Evolutionary conservation across 2,113 vertebrate genomes (phyloP).

Genomic region (Cephalopterus ornatus): DNA sequence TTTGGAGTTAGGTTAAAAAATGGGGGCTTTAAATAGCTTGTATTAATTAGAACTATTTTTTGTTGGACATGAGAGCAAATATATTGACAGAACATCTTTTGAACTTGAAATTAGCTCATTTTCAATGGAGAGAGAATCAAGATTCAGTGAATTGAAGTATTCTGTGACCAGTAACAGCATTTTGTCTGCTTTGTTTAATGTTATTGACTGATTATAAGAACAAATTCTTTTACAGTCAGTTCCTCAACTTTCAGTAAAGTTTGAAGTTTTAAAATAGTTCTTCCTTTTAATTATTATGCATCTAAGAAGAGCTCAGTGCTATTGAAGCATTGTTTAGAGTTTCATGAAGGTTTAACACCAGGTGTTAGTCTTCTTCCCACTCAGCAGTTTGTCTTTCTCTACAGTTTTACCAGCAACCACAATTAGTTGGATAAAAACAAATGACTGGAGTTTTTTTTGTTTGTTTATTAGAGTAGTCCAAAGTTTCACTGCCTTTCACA

Average conservation of each 20-base stretch:
- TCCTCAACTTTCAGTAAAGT: background rate
- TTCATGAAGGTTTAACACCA: background rate
- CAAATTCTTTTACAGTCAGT: background rate
- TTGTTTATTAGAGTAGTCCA: background rate
- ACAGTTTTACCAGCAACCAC: background rate
- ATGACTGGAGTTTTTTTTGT: rapidly evolving
- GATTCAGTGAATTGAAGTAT: background rate
- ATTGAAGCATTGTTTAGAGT: background rate
- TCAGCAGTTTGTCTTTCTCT: background rate
- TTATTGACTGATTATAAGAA: background rate
- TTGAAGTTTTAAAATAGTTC: background rate
- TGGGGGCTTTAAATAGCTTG: rapidly evolving
- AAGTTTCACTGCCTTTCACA: background rate
- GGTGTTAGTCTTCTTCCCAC: background rate
- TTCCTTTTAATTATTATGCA: background rate
- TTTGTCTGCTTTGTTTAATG: background rate
- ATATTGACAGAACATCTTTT: background rate
- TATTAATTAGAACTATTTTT: background rate
- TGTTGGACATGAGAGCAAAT: background rate
- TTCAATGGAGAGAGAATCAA: background rate
- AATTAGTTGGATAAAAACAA: background rate
- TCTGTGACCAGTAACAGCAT: background rate
- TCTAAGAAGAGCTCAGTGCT: background rate
- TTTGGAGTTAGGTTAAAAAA: background rate
- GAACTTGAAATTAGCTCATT: background rate